Evolutionary conservation across 2,113 vertebrate genomes (phyloP), one percentile per base, ranked within the genome.

Genomic region (Rostratula benghalensis): DNA sequence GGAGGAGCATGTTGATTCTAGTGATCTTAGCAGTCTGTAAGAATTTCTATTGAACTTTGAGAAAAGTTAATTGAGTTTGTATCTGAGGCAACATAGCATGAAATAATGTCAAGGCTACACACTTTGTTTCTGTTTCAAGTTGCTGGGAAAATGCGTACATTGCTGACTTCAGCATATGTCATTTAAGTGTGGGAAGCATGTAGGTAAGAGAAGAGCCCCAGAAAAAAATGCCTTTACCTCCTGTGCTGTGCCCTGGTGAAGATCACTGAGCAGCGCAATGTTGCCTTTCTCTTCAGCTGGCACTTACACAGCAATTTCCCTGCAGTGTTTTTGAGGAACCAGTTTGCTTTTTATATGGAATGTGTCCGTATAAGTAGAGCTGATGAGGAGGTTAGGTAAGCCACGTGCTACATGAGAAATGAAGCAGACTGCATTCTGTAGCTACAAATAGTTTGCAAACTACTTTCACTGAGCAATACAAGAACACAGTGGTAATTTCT

Each of bases 181-280:
- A 95, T 97, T 97, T 97, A 69, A 91, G 90, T 85, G 83, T 87
- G 97, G 84, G 92, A 83, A 95, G 96, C 93, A 75, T 93, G 96
- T 92, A 97, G 98, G 97, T 92, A 94, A 95, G 96, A 81, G 89
- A 97, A 97, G 81, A 96, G 93, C 57, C 90, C 96, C 95, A 43
- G 75, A 70, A 41, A 84, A 83, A 80, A 48, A 27, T 41, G 13
- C 15, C 54, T 41, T 94, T 43, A 22, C 22, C 70, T 77, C 51
- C 46, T 28, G 13, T 43, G 33, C 20, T 70, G 25, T 45, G 22
- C 12, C 7, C 39, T 43, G 23, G 56, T 60, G 74, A 84, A 87
- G 80, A 37, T 51, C 24, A 61, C 45, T 10, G 9, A 71, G 25
- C 41, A 60, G 51, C 43, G 11, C n/a, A 57, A 15, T 24, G 14